These are phyloP conservation scores for Caerostris darwini DNA, from an alignment of 1,140 invertebrate species.

Conservation along the genomic window DNA sequence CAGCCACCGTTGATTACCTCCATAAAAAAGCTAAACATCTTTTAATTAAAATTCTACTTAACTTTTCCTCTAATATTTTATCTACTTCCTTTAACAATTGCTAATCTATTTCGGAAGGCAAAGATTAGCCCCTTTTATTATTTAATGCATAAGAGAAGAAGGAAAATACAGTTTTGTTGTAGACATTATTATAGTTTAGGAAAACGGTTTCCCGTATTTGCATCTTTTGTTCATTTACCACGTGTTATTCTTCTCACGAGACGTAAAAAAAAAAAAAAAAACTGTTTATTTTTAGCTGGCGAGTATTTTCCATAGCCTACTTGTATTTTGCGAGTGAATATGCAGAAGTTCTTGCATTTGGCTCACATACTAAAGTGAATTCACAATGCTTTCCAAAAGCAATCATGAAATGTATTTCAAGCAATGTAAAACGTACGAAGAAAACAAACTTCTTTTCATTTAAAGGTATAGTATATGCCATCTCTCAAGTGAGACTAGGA, in stretches of 20 bases:
- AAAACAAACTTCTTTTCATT: too few species aligned
- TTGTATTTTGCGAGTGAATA: not conserved
- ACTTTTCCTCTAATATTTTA: constrained; percentile 67
- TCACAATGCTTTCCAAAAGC: too few species aligned
- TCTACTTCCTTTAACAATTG: constrained; percentile 67
- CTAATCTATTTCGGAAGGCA: constrained; percentile 55
- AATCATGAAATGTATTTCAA: too few species aligned
- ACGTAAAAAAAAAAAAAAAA: not conserved
- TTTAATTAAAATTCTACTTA: constrained; percentile 72
- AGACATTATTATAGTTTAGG: constrained; percentile 22
- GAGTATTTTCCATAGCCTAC: not conserved
- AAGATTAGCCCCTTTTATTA: constrained; percentile 52
- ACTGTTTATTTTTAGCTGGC: not conserved
- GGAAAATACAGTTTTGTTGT: constrained; percentile 49
- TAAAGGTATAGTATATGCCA: too few species aligned
- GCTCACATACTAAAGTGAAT: too few species aligned
- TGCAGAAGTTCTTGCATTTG: too few species aligned
- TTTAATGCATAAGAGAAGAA: not conserved
- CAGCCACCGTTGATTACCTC: constrained; percentile 36
- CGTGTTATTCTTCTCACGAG: constrained; percentile 49
- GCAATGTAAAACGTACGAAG: too few species aligned
- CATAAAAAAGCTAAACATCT: constrained; percentile 58
- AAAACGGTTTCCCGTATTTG: constrained; percentile 51
- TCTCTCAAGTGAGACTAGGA: too few species aligned
- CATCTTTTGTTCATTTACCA: constrained; percentile 68